Percentiles rank a stretch among this genome's conserved stretches.
Conservation (phyloP, 2,888 invertebrate genomes). For the Cerastis leucographa region DNA sequence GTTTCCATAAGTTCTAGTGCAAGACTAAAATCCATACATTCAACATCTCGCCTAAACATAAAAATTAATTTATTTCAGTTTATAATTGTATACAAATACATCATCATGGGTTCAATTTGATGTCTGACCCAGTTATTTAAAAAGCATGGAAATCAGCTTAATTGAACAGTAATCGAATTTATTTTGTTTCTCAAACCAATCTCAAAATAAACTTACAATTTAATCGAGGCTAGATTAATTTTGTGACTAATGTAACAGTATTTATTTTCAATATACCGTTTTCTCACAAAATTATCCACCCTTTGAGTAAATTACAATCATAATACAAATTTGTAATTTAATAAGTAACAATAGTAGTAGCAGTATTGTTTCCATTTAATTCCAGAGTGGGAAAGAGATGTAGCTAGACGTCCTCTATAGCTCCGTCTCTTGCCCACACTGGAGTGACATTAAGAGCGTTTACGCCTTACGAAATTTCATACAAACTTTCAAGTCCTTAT, state of each 20-base stretch:
- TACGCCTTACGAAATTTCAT: no score
- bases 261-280: background rate
- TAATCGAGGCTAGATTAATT: background rate
- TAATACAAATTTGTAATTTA: background rate
- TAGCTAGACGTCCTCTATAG: no score
- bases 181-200: background rate
- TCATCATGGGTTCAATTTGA: background rate
- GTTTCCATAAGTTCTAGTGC: conserved; percentile 21
- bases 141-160: conserved; percentile 26
- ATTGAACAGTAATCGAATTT: background rate
- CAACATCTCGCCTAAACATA: conserved; percentile 35
- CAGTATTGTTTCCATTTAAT: no score
- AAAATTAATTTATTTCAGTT: conserved; percentile 25
- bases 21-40: conserved; percentile 17
- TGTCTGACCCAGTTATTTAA: background rate
- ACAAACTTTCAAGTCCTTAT: no score
- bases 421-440: no score
- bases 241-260: background rate
- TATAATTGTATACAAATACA: conserved; percentile 27
- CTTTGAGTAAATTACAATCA: background rate
- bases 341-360: background rate
- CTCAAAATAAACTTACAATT: background rate
- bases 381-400: no score
- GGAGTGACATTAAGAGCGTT: no score
- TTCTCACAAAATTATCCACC: background rate